Conservation (phyloP, 1,140 invertebrate genomes). For the Glossosoma conforme region DNA sequence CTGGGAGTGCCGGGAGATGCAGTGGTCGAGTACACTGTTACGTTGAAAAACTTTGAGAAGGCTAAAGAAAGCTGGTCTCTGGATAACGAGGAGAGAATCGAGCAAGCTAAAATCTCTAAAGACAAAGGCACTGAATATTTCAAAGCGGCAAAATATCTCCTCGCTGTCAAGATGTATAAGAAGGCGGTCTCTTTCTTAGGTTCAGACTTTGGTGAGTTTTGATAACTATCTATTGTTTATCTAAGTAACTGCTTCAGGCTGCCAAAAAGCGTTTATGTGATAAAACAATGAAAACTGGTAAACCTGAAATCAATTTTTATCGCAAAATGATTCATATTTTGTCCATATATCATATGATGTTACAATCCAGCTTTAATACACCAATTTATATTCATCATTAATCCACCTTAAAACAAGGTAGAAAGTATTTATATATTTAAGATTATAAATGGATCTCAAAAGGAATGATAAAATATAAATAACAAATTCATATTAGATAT, state of each 20-base stretch:
- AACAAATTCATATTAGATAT: too few species aligned
- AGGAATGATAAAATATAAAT: too few species aligned
- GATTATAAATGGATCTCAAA: too few species aligned
- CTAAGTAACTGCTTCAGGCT: neutral
- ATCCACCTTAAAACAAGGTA: too few species aligned
- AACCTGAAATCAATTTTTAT: too few species aligned
- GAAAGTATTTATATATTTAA: too few species aligned
- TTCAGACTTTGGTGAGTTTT: conserved; percentile 33
- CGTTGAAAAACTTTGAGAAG: conserved; percentile 80
- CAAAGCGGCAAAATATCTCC: conserved; percentile 67
- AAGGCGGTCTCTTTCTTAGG: conserved; percentile 55
- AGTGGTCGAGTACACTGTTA: conserved; percentile 75
- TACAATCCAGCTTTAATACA: too few species aligned
- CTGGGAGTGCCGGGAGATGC: conserved; percentile 74
- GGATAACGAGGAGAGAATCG: conserved; percentile 70
- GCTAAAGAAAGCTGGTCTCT: conserved; percentile 77
- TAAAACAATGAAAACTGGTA: too few species aligned
- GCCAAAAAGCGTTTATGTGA: too few species aligned
- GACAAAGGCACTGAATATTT: conserved; percentile 91
- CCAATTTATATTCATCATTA: too few species aligned
- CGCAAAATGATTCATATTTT: too few species aligned
- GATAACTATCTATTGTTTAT: neutral
- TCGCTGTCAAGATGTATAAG: conserved; percentile 88
- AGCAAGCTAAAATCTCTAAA: conserved; percentile 78
- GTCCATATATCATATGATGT: too few species aligned